Base-by-base conservation (phyloP, 1,140 invertebrate genomes). In the Dolichoris vasculosae region DNA sequence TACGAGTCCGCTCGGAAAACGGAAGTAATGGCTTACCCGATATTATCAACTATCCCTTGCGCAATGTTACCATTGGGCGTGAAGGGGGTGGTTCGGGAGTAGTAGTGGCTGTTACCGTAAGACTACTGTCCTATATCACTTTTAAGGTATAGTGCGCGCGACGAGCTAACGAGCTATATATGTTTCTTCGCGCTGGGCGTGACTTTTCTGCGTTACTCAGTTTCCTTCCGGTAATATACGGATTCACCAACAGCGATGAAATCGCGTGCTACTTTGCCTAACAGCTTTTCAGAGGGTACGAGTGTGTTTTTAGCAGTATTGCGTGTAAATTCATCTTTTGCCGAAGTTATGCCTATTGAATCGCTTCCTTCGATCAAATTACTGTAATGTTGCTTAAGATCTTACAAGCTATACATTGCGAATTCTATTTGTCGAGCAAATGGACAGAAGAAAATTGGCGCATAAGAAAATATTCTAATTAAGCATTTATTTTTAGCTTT, bases 21-120 rank as follows among this genome's bases (percentile, higher is more conserved):
- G 87, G 88, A 89, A 89, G 87, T 85, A 88, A 89, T 87, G 87
- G 87, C 83, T 88, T 89, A 89, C 83, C 79, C 87, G 87, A 88
- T 89, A 88, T 88, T 87, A 88, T 89, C 88, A 88, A 88, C 84
- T 87, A 86, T 84, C 77, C 71, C 51, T 38, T 40, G 78, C n/a
- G 38, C 51, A 63, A 35, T 51, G 51, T 38, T 59, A 7, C 32
- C 67, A 35, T 0, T 30, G 43, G 11, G 6, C 17, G 26, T 46
- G 40, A 23, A 26, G 69, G 15, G 4, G 1, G 81, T 13, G 2
- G 38, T 32, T 1, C 13, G 67, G 48, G 15, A 7, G 69, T n/a
- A 77, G 30, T 38, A 35, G 67, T 59, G 46, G 64, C 48, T 80
- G 48, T 85, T 73, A 85, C 83, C 77, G 9, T n/a, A 59, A 30